Conservation (phyloP, 1,140 invertebrate species). For the Apis cerana region DNA sequence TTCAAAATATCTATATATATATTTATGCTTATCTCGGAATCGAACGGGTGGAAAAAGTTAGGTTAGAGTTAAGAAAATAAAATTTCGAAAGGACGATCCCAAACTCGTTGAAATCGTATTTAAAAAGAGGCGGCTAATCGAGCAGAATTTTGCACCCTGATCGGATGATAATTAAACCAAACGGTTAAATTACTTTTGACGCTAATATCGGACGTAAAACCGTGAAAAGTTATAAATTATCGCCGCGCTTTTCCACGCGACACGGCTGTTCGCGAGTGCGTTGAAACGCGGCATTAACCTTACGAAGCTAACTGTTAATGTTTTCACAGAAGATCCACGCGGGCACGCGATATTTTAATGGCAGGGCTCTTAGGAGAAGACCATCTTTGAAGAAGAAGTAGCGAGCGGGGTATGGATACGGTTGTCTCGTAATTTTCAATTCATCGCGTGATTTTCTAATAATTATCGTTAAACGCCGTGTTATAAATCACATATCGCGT, state of each 20-base stretch:
- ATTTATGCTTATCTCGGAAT: too few species aligned
- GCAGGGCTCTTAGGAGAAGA: too few species aligned
- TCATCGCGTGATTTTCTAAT: background rate
- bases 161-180: background rate
- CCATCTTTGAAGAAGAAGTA: too few species aligned
- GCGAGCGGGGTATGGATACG: too few species aligned
- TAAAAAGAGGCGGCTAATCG: too few species aligned
- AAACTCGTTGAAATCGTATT: too few species aligned
- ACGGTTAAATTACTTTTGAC: constrained; percentile 9
- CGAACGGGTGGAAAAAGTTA: too few species aligned
- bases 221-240: constrained; percentile 26
- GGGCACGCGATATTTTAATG: background rate
- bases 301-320: background rate
- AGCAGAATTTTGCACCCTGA: background rate
- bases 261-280: background rate
- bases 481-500: background rate
- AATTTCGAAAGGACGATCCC: too few species aligned
- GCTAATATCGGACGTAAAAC: background rate
- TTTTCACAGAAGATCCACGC: background rate
- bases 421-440: background rate
- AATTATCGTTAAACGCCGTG: background rate
- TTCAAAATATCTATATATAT: too few species aligned
- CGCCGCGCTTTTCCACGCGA: background rate
- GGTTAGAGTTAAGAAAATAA: too few species aligned
- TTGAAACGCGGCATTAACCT: constrained; percentile 12